Base-by-base conservation (phyloP, 1,140 invertebrate species). In the Megalopta genalis region DNA sequence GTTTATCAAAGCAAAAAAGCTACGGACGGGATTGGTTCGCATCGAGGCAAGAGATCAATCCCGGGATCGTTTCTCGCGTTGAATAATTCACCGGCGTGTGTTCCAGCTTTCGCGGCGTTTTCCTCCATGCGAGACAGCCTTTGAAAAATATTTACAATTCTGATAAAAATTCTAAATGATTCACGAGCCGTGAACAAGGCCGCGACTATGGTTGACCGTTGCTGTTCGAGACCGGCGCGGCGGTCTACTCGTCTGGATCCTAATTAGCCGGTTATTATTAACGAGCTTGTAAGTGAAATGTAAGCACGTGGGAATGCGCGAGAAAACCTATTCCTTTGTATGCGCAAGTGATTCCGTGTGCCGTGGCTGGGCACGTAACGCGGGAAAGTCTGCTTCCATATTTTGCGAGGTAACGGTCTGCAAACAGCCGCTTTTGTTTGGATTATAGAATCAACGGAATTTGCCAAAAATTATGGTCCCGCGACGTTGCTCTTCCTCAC, bases 61-160 rank as follows among this genome's bases (percentile, higher is more conserved):
- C 18, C 32, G 42, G n/a, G 8, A 14, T 52, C 71, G n/a, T 18
- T 73, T 73, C 54, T 64, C 49, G 27, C 54, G 8, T 64, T 73
- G 59, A 73, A 73, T 73, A 49, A 73, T 73, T 73, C 71, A 73
- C 42, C 10, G 14, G 42, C 25, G 42, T 46, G 32, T 32, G 32
- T 37, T 52, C 21, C 42, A 65, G 71, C 71, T 73, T 73, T 73
- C 71, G 52, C 71, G n/a, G 27, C 27, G 14, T 64, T 7, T 65
- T 65, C n/a, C 37, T 9, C 18, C 27, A 5, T 25, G 1, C 12
- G 25, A 23, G 1, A 9, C 32, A 8, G 18, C n/a, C 42, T 64
- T 73, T 32, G 59, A 37, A 32, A 65, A 64, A 64, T 73, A 73
- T 73, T 64, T 73, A 73, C 60, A 64, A 64, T 64, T 64, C 71